These are phyloP conservation scores for Buathra laborator DNA, from an alignment of 2,888 invertebrate species.

Conservation along the genomic window DNA sequence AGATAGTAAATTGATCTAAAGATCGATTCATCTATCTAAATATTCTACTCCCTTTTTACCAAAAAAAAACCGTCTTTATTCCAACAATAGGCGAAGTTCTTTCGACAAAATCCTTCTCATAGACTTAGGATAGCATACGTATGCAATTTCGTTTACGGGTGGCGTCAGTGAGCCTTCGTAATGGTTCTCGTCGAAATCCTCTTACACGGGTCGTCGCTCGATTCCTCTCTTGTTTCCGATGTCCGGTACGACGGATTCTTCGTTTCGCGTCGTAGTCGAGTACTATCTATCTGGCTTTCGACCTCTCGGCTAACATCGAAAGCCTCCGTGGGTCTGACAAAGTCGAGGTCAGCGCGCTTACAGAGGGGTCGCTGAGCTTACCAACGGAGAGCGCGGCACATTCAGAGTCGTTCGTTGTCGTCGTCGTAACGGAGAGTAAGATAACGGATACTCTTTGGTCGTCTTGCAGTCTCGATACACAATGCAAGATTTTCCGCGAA, in stretches of 20 bases:
- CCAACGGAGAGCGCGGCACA: neutral
- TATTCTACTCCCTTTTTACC: neutral
- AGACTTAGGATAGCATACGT: constrained; percentile 6
- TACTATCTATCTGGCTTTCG: constrained; percentile 17
- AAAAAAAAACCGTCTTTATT: neutral
- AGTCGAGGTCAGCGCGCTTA: neutral
- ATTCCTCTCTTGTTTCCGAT: constrained; percentile 31
- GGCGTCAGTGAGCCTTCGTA: constrained; percentile 17
- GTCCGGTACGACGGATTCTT: constrained; percentile 8
- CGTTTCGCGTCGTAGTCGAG: constrained; percentile 6
- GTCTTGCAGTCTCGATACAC: constrained; percentile 21
- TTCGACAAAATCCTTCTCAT: constrained; percentile 1
- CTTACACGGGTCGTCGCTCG: constrained; percentile 21
- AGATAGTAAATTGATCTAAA: too few species aligned
- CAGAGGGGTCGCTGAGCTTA: constrained; percentile 12
- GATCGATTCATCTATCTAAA: neutral
- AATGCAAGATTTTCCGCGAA: constrained; percentile 17
- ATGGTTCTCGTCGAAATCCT: constrained; percentile 44
- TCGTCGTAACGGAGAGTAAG: constrained; percentile 3
- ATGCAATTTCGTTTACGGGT: constrained; percentile 23
- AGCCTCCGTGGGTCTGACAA: constrained; percentile 2
- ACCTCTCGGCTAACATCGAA: constrained; percentile 12
- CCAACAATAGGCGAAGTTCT: neutral
- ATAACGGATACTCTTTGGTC: neutral
- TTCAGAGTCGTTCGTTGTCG: constrained; percentile 20